phyloP scores from a whole-genome alignment of 2,113 vertebrate species.

The Sula dactylatra region DNA sequence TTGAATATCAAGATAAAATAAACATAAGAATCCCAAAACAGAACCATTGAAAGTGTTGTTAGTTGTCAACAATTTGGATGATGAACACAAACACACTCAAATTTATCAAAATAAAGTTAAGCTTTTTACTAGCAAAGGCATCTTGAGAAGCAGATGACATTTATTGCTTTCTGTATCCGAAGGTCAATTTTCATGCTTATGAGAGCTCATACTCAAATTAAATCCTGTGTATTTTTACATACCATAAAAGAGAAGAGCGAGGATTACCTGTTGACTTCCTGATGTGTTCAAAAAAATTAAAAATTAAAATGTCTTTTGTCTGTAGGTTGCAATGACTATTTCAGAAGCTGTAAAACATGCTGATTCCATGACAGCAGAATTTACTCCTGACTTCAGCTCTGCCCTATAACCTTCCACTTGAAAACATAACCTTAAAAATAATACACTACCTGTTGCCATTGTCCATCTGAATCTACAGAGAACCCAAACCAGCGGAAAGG shows the following conservation, averaged over 20 bases:
- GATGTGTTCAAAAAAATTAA: neutral
- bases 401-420: neutral
- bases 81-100: neutral
- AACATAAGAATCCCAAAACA: neutral
- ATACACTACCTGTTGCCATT: neutral
- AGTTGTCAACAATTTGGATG: neutral
- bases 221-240: neutral
- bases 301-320: neutral
- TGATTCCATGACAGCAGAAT: neutral
- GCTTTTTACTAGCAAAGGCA: neutral
- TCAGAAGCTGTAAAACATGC: neutral
- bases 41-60: neutral
- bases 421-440: neutral
- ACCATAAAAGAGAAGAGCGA: neutral
- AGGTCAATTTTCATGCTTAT: neutral
- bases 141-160: neutral
- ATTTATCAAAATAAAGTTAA: neutral
- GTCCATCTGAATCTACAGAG: neutral
- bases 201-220: neutral
- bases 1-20: neutral
- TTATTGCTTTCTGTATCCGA: neutral
- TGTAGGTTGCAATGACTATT: neutral
- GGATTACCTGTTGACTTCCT: neutral
- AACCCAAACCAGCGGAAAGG: neutral
- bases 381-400: neutral